phyloP scores from a whole-genome alignment of 2,113 vertebrate genomes.

The Paraplagusia blochii region DNA sequence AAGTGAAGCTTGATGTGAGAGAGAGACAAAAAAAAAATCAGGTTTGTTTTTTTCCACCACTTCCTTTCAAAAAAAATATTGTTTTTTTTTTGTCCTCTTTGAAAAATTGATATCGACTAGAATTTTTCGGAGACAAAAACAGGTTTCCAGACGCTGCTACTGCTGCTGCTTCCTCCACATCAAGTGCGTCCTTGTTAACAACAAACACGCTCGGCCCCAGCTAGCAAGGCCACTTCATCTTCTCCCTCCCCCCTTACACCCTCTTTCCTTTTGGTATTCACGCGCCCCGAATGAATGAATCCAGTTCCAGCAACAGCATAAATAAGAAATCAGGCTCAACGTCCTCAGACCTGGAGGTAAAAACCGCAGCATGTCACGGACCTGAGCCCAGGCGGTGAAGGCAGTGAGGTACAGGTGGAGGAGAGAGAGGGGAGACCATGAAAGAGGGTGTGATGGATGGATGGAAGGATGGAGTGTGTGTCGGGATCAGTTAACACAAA shows the following conservation, averaged over 20 bases:
- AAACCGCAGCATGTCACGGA: constrained; percentile 12
- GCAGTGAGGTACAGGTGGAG: constrained; percentile 12
- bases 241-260: constrained; percentile 20
- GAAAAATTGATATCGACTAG: background rate
- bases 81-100: background rate
- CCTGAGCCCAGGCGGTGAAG: background rate
- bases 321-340: constrained; percentile 33
- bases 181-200: constrained; percentile 36
- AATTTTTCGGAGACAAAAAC: constrained; percentile 8
- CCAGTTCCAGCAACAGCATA: constrained; percentile 10
- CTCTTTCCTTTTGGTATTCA: constrained; percentile 19
- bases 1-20: constrained; percentile 7
- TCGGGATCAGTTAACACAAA: constrained; percentile 69
- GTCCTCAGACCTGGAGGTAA: constrained; percentile 9
- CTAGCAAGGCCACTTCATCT: constrained; percentile 52
- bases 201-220: constrained; percentile 30
- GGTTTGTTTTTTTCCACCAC: constrained; percentile 8
- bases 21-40: background rate
- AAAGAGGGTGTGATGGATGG: constrained; percentile 46
- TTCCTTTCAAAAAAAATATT: background rate
- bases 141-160: constrained; percentile 8
- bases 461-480: constrained; percentile 37
- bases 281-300: constrained; percentile 25
- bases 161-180: constrained; percentile 14
- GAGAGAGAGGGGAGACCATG: constrained; percentile 24